A percentile compares a stretch with the other conserved stretches of the same genome.
phyloP scores from a whole-genome alignment of 2,888 invertebrate species.

The Julus scandinavius region DNA sequence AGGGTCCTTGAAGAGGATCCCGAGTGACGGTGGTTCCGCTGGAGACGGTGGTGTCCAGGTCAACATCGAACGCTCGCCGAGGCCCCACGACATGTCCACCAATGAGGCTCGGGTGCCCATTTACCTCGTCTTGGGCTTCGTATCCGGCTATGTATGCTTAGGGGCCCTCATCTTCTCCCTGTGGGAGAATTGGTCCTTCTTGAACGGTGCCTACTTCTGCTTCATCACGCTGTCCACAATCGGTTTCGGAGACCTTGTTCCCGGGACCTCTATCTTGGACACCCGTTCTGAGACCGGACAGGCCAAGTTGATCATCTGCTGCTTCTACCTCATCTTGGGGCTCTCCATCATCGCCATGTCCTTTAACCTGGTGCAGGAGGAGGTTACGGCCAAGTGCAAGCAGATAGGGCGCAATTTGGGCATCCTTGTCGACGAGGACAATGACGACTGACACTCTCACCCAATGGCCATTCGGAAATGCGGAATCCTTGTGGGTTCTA shows the following conservation, averaged over 20 bases:
- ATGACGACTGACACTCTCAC: constrained; percentile 39
- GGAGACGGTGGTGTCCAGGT: not conserved
- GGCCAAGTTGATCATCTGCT: constrained; percentile 81
- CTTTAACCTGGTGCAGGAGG: constrained; percentile 84
- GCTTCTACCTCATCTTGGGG: constrained; percentile 79
- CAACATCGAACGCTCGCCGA: constrained; percentile 12
- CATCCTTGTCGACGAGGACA: constrained; percentile 70
- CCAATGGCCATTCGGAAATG: too few relatives aligned
- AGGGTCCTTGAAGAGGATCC: not conserved
- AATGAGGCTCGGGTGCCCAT: constrained; percentile 71
- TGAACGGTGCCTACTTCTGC: constrained; percentile 86
- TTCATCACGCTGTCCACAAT: constrained; percentile 86
- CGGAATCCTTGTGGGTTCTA: not conserved
- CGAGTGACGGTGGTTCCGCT: not conserved
- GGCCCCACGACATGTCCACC: constrained; percentile 15
- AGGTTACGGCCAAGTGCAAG: constrained; percentile 78
- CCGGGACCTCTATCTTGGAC: constrained; percentile 67
- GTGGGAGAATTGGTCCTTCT: constrained; percentile 83
- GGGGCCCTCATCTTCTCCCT: constrained; percentile 82
- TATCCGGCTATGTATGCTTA: constrained; percentile 78
- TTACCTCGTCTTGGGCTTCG: constrained; percentile 74
- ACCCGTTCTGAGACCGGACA: constrained; percentile 70
- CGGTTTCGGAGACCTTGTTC: constrained; percentile 81
- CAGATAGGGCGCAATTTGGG: constrained; percentile 78
- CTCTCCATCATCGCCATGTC: constrained; percentile 85